A percentile compares a stretch with the other conserved stretches of the same genome.
Evolutionary conservation across 2,797 vertebrate genomes (phyloP).

Genomic region (Tapera naevia): DNA sequence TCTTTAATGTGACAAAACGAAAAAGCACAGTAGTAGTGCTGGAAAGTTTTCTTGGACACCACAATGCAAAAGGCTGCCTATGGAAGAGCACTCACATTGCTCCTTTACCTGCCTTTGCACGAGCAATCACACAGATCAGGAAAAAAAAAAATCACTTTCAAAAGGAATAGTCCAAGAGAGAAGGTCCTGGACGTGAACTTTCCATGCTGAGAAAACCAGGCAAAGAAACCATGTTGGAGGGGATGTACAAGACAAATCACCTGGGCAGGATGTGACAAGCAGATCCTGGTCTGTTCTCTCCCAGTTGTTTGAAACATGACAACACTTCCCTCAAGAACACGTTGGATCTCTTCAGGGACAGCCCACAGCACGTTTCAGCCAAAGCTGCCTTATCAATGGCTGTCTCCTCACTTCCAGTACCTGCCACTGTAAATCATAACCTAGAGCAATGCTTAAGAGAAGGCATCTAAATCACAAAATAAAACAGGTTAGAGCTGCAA

Average conservation of each 20-base stretch:
- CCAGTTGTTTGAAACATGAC: neutral
- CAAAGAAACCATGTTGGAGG: neutral
- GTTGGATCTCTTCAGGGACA: neutral
- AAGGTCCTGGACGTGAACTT: neutral
- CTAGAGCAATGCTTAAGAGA: conserved; percentile 51
- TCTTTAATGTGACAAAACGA: conserved; percentile 35
- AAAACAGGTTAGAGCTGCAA: conserved; percentile 65
- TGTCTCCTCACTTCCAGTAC: neutral
- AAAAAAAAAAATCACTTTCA: neutral
- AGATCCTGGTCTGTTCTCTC: neutral
- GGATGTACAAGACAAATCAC: neutral
- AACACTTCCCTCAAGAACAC: neutral
- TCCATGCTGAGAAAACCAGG: neutral
- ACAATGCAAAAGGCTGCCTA: neutral
- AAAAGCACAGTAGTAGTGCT: neutral
- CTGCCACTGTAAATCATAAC: conserved; percentile 46
- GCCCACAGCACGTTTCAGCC: neutral
- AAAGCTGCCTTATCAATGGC: neutral
- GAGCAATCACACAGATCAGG: neutral
- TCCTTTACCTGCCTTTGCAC: neutral
- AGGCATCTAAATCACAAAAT: conserved; percentile 72
- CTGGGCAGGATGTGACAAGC: neutral
- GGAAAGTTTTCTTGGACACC: neutral
- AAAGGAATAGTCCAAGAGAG: neutral
- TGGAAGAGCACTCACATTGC: neutral